Evolutionary conservation across 2,888 invertebrate genomes (phyloP), one percentile per base, ranked within the genome.

Genomic region (Suillia variegata): DNA sequence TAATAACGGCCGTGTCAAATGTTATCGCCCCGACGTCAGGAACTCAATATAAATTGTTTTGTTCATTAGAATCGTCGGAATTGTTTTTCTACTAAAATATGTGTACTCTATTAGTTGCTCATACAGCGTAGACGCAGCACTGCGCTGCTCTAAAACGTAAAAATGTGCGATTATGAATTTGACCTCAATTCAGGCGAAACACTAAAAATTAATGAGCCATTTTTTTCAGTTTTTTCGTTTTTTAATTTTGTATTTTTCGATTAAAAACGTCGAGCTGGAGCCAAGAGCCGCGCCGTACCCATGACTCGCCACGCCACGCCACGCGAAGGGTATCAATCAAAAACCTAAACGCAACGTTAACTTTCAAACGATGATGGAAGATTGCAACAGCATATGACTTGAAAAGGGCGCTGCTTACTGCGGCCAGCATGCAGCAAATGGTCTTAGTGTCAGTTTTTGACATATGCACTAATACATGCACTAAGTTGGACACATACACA

Each of bases 1-100:
- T n/a, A n/a, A n/a, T n/a, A n/a, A n/a, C 26, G 5, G 59, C 52
- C 58, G 61, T 67, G 74, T 74, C 71, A 71, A 66, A 72, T 59
- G 71, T 64, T 71, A 71, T 74, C 72, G 54, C 50, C 13, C 15
- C 50, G 26, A 54, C 22, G 56, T 31, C n/a, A 26, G 10, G 26
- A 26, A 6, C 10, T 10, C 26, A 10, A 5, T 26, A 10, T 26
- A 26, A 10, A 26, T n/a, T n/a, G n/a, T n/a, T n/a, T n/a, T 49
- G 64, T 59, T 61, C 58, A 62, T 59, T 48, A 56, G n/a, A n/a
- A n/a, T n/a, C n/a, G n/a, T n/a, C n/a, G n/a, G n/a, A n/a, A n/a
- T n/a, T n/a, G n/a, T n/a, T n/a, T n/a, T n/a, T n/a, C n/a, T n/a
- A n/a, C n/a, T n/a, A n/a, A n/a, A n/a, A n/a, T n/a, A n/a, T n/a